Conservation (phyloP, 2,888 invertebrate species). For the Branchipolynoe longqiensis region DNA sequence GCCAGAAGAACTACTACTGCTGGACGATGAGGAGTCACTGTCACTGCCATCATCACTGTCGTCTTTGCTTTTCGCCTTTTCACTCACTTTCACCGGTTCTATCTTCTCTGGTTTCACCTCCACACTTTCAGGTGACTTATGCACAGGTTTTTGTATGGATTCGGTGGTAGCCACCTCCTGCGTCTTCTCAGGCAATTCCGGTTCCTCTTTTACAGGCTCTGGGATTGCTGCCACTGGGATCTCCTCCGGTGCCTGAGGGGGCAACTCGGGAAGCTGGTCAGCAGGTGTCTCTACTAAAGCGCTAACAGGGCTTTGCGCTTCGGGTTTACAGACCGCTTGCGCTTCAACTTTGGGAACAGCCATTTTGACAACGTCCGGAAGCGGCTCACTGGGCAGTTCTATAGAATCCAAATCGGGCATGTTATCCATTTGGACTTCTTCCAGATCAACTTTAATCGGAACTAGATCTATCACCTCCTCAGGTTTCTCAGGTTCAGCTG, state of each 20-base stretch:
- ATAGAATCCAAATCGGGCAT: conserved; percentile 44
- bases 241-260: neutral
- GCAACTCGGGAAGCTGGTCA: neutral
- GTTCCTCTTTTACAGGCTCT: neutral
- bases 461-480: neutral
- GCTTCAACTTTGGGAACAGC: neutral
- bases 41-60: conserved; percentile 39
- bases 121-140: neutral
- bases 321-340: neutral
- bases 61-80: neutral
- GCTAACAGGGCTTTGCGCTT: too few relatives aligned
- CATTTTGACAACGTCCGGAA: neutral
- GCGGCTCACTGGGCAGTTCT: conserved; percentile 23
- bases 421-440: conserved; percentile 18
- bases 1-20: conserved; percentile 43
- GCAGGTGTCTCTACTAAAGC: neutral
- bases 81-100: neutral
- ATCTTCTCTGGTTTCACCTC: neutral
- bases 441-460: neutral
- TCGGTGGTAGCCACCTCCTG: too few relatives aligned
- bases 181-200: neutral
- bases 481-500: neutral
- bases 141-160: too few relatives aligned
- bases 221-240: neutral
- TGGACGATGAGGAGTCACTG: conserved; percentile 35